Conservation (phyloP, 2,797 vertebrate genomes). For the Champsocephalus esox region DNA sequence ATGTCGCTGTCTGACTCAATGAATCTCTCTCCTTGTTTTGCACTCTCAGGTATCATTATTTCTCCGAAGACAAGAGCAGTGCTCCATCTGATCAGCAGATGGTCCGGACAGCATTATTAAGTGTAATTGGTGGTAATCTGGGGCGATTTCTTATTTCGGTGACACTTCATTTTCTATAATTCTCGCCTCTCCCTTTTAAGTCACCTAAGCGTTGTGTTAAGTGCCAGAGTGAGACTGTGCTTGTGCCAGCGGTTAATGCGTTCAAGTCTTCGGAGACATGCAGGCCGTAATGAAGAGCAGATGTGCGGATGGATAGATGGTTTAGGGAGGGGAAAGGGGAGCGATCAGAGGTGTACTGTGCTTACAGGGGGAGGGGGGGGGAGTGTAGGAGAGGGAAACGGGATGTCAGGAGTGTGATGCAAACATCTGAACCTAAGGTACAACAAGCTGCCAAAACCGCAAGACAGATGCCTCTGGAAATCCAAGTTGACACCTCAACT, state of each 20-base stretch:
- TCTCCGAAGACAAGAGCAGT: slow-evolving; percentile 48
- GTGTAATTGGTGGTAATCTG: slow-evolving; percentile 88
- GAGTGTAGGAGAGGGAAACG: slow-evolving; percentile 63
- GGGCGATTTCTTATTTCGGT: slow-evolving; percentile 88
- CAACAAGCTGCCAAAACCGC: slow-evolving; percentile 89
- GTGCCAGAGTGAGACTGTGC: slow-evolving; percentile 85
- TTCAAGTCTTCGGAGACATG: slow-evolving; percentile 91
- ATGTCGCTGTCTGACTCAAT: slow-evolving; percentile 59
- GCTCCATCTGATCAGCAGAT: slow-evolving; percentile 88
- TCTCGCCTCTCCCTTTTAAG: slow-evolving; percentile 90
- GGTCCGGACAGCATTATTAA: slow-evolving; percentile 80
- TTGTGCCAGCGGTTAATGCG: slow-evolving; percentile 90
- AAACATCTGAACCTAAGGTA: slow-evolving; percentile 89
- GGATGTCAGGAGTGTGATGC: slow-evolving; percentile 84
- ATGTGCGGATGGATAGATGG: slow-evolving; percentile 87
- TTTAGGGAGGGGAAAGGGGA: slow-evolving; percentile 65
- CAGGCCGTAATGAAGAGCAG: slow-evolving; percentile 92
- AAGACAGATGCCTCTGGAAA: slow-evolving; percentile 94
- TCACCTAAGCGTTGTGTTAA: slow-evolving; percentile 90
- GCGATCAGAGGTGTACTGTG: slow-evolving; percentile 71
- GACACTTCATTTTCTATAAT: slow-evolving; percentile 94
- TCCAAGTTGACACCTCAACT: slow-evolving; percentile 89
- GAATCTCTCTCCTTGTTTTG: slow-evolving; percentile 9
- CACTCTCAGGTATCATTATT: slow-evolving; percentile 50
- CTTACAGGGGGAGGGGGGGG: slow-evolving; percentile 47